Conservation (phyloP, 2,888 invertebrate species). For the Colostygia pectinataria region DNA sequence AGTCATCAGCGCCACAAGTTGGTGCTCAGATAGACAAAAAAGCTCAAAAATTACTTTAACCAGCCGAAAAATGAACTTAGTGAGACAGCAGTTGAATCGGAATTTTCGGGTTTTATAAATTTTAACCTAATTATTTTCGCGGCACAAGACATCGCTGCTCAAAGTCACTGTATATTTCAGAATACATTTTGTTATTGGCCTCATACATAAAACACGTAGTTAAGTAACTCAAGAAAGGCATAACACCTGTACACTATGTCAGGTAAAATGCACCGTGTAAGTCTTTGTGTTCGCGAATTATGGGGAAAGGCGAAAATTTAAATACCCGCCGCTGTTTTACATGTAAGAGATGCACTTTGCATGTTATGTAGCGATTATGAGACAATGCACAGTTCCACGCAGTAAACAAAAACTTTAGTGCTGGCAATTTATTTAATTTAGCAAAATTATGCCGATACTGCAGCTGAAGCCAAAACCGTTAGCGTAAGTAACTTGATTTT, state of each 20-base stretch:
- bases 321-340: conserved; percentile 80
- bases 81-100: too few relatives aligned
- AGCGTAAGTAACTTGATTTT: not conserved
- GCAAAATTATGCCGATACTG: conserved; percentile 10
- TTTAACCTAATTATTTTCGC: too few relatives aligned
- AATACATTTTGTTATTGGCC: not conserved
- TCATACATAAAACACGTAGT: conserved; percentile 5
- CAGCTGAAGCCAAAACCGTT: not conserved
- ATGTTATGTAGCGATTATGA: conserved; percentile 73
- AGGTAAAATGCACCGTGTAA: conserved; percentile 64
- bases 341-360: conserved; percentile 81
- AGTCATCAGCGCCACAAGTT: too few relatives aligned
- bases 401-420: conserved; percentile 16
- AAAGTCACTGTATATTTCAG: not conserved
- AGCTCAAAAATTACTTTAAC: too few relatives aligned
- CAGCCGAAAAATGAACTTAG: too few relatives aligned
- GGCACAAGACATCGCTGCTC: too few relatives aligned
- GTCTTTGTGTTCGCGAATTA: conserved; percentile 78
- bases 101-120: too few relatives aligned
- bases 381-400: conserved; percentile 46
- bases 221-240: not conserved
- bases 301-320: conserved; percentile 78
- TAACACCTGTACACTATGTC: conserved; percentile 37
- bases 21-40: too few relatives aligned
- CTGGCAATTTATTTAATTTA: conserved; percentile 11